A percentile compares a stretch with the other conserved stretches of the same genome.
phyloP scores from a whole-genome alignment of 2,113 vertebrate species.

The Nanorana parkeri region DNA sequence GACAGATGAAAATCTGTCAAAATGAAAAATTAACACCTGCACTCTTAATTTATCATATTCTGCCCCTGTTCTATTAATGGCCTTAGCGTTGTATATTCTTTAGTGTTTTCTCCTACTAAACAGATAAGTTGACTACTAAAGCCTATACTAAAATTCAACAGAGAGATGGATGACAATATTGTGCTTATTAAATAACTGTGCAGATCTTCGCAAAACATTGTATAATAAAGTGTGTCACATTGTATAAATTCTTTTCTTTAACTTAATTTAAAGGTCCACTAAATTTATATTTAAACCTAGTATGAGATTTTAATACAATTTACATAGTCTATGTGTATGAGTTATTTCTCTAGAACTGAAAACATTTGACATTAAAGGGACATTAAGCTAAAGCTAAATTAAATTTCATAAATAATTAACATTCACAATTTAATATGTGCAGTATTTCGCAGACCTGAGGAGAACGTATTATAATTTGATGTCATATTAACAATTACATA shows the following conservation, averaged over 20 bases:
- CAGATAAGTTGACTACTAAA: conserved; percentile 64
- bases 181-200: conserved; percentile 61
- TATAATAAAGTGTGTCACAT: conserved; percentile 27
- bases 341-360: no score
- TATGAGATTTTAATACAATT: no score
- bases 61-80: conserved; percentile 75
- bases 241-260: neutral
- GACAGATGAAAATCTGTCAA: conserved; percentile 82
- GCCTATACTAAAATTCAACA: conserved; percentile 58
- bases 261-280: no score
- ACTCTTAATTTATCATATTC: conserved; percentile 82
- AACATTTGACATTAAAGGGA: no score
- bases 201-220: conserved; percentile 51
- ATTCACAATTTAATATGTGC: no score
- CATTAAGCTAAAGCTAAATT: no score
- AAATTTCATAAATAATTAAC: no score
- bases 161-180: conserved; percentile 62
- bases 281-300: no score
- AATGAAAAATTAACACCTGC: conserved; percentile 84
- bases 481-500: no score
- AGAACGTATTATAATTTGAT: no score
- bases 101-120: conserved; percentile 61
- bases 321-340: no score
- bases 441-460: no score
- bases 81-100: conserved; percentile 58